A percentile compares a stretch with the other conserved stretches of the same genome.
These are phyloP conservation scores for Diglossa cyanea DNA, from an alignment of 2,797 vertebrate species.

Conservation along the genomic window DNA sequence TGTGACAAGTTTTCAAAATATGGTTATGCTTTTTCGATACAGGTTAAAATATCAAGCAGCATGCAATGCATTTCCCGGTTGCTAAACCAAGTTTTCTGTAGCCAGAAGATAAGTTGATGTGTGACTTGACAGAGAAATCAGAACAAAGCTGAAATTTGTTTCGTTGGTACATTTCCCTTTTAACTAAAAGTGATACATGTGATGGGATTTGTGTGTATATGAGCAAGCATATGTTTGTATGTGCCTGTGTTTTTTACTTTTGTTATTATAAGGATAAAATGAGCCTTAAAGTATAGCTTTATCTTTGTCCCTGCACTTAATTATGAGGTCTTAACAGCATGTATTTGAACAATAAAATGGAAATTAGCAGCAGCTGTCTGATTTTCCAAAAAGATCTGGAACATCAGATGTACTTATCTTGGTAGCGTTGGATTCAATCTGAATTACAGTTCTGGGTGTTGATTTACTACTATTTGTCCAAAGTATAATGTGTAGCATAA, in stretches of 20 bases:
- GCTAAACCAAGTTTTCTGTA: background rate
- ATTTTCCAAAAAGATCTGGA: background rate
- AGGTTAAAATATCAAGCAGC: background rate
- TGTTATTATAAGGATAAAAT: background rate
- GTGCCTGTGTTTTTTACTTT: background rate
- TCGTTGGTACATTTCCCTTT: background rate
- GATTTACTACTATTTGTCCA: constrained; percentile 1
- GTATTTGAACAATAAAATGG: background rate
- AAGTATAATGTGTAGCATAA: background rate
- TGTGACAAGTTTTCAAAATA: background rate
- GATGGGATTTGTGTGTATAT: background rate
- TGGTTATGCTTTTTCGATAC: background rate
- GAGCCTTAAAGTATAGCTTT: background rate
- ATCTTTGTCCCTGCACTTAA: background rate
- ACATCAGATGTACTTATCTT: background rate
- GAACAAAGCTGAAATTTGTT: background rate
- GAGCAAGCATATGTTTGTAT: background rate
- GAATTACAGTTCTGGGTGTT: background rate
- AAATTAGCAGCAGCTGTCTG: background rate
- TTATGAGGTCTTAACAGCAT: background rate
- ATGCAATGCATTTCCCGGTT: background rate
- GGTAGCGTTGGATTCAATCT: background rate
- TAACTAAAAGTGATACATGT: background rate
- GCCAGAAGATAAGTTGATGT: background rate
- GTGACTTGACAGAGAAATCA: background rate